A percentile compares a stretch with the other conserved stretches of the same genome.
These are phyloP conservation scores for Delia radicum DNA, from an alignment of 1,140 invertebrate species.

Conservation along the genomic window DNA sequence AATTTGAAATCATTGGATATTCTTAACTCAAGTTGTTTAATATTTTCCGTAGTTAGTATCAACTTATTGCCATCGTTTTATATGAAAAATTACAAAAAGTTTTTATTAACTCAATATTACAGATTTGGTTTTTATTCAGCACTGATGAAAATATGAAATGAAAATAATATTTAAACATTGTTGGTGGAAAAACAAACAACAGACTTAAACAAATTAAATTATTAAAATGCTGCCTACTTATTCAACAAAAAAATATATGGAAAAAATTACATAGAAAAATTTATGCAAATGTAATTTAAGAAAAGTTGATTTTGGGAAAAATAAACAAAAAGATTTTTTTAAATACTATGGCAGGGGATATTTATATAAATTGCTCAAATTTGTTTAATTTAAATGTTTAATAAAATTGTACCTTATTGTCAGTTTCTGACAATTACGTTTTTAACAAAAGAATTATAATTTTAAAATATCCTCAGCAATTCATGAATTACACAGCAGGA, in stretches of 20 bases:
- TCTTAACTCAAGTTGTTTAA: too few species aligned
- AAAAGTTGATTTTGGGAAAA: not conserved
- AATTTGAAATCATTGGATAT: too few species aligned
- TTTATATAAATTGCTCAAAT: too few species aligned
- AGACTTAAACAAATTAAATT: not conserved
- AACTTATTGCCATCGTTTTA: too few species aligned
- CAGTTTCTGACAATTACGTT: not conserved
- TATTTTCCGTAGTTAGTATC: too few species aligned
- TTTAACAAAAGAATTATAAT: not conserved
- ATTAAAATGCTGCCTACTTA: not conserved
- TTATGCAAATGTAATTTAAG: not conserved
- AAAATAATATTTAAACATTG: not conserved
- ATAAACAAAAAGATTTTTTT: not conserved
- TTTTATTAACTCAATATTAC: not conserved
- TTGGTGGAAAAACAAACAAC: not conserved
- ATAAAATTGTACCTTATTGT: too few species aligned
- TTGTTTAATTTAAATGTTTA: too few species aligned
- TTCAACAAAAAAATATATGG: not conserved
- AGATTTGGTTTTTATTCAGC: too few species aligned
- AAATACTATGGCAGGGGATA: too few species aligned
- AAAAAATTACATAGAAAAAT: too few species aligned
- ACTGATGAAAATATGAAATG: not conserved
- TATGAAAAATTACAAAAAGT: too few species aligned
- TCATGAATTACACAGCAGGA: too few species aligned
- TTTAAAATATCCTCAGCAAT: not conserved